Percentiles rank a stretch among this genome's conserved stretches.
phyloP scores from a whole-genome alignment of 2,113 vertebrate species.

The Scalopus aquaticus region DNA sequence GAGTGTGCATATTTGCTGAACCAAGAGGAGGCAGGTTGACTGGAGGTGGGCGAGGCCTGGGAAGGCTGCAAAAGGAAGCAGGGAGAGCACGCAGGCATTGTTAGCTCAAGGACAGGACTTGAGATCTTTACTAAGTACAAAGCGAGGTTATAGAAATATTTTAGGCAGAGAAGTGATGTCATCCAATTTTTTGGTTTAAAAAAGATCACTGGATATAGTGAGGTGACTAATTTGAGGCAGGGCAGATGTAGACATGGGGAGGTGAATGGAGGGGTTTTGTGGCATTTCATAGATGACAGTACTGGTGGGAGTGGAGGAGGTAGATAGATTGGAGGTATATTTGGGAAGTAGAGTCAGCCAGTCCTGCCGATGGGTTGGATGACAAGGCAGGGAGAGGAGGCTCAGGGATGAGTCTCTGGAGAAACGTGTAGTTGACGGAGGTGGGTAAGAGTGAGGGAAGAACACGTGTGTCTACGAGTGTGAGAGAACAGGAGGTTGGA shows the following conservation, averaged over 20 bases:
- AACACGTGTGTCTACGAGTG: fast-evolving
- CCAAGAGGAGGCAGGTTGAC: background rate
- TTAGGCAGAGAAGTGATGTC: background rate
- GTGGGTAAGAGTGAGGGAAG: background rate
- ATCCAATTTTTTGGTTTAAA: background rate
- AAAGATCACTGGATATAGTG: background rate
- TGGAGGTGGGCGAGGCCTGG: background rate
- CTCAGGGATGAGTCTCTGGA: background rate
- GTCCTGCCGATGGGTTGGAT: too few species aligned
- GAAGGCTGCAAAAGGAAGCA: background rate
- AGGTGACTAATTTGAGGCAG: background rate
- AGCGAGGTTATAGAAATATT: background rate
- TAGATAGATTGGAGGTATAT: background rate
- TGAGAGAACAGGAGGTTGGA: background rate
- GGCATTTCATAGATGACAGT: background rate
- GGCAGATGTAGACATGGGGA: background rate
- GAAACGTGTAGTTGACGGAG: background rate
- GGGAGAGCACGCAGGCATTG: background rate
- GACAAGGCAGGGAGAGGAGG: background rate
- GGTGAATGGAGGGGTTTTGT: background rate
- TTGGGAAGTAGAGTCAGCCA: background rate
- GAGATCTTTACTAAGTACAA: background rate
- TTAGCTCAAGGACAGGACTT: background rate
- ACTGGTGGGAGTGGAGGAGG: background rate
- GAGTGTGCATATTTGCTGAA: background rate